Conservation (phyloP, 2,888 invertebrate genomes). For the Aspidiotus rigidus region DNA sequence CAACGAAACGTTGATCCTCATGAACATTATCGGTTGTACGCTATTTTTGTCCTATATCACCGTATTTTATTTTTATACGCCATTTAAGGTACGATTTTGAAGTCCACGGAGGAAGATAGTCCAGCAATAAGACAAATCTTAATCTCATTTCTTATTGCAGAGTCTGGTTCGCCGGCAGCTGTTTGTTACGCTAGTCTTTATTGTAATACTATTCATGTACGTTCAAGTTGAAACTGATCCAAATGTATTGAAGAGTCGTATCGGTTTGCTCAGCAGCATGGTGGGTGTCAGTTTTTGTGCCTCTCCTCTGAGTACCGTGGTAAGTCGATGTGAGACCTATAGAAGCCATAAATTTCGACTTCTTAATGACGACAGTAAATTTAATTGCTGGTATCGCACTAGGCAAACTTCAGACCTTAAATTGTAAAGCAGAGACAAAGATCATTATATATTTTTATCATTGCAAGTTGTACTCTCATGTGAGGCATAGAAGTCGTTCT, state of each 20-base stretch:
- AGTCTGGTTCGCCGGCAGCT: conserved; percentile 55
- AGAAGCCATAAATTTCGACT: no score
- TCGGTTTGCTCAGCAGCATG: conserved; percentile 62
- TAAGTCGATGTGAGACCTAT: conserved; percentile 42
- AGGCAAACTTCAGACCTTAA: no score
- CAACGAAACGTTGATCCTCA: conserved; percentile 61
- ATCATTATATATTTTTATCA: no score
- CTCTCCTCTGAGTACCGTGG: conserved; percentile 67
- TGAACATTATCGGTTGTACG: conserved; percentile 63
- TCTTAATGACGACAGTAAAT: no score
- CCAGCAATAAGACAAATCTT: neutral
- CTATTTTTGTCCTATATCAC: conserved; percentile 61
- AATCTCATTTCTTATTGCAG: conserved; percentile 41
- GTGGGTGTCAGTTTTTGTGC: conserved; percentile 72
- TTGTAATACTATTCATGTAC: conserved; percentile 52
- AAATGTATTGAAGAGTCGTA: conserved; percentile 48
- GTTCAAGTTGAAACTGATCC: conserved; percentile 48
- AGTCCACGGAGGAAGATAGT: no score
- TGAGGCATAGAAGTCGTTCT: no score
- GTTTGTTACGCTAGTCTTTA: conserved; percentile 48
- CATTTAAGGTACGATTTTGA: conserved; percentile 52
- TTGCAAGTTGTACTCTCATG: no score
- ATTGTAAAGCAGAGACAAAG: no score
- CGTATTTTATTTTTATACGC: conserved; percentile 62
- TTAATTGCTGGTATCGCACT: no score